A percentile compares a stretch with the other conserved stretches of the same genome.
Evolutionary conservation across 2,797 vertebrate species (phyloP).

Genomic region (Cossypha heuglini): DNA sequence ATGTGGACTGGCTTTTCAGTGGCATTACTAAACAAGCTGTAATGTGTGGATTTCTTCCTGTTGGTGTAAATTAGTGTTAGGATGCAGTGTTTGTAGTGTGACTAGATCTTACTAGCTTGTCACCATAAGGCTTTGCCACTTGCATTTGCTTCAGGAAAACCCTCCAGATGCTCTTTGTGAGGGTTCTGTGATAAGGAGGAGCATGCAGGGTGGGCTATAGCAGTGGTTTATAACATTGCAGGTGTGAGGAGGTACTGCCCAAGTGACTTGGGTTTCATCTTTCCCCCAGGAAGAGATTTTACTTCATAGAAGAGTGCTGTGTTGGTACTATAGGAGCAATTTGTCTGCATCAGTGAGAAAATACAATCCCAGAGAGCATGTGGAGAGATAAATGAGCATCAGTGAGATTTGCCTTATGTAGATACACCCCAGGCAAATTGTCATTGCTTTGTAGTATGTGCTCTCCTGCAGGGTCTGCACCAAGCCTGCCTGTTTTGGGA

Average conservation of each 20-base stretch:
- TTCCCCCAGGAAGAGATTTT: neutral
- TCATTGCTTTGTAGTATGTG: neutral
- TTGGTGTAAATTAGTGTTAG: neutral
- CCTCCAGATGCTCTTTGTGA: neutral
- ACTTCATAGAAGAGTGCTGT: neutral
- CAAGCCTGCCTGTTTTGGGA: neutral
- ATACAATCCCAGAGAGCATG: neutral
- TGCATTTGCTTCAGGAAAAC: neutral
- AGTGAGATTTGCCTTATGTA: neutral
- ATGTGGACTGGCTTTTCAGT: neutral
- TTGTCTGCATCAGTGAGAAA: neutral
- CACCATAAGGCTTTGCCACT: neutral
- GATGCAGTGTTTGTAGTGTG: neutral
- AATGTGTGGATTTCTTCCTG: neutral
- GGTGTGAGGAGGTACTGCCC: neutral
- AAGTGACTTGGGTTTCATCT: neutral
- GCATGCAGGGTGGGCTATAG: rapidly evolving
- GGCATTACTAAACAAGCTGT: neutral
- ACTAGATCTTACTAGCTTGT: neutral
- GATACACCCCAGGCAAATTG: neutral
- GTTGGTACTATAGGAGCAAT: neutral
- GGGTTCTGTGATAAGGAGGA: neutral
- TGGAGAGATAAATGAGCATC: neutral
- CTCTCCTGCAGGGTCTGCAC: neutral
- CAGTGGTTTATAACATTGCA: neutral